Conservation (phyloP, 2,113 vertebrate genomes). For the Sinocyclocheilus rhinocerous region DNA sequence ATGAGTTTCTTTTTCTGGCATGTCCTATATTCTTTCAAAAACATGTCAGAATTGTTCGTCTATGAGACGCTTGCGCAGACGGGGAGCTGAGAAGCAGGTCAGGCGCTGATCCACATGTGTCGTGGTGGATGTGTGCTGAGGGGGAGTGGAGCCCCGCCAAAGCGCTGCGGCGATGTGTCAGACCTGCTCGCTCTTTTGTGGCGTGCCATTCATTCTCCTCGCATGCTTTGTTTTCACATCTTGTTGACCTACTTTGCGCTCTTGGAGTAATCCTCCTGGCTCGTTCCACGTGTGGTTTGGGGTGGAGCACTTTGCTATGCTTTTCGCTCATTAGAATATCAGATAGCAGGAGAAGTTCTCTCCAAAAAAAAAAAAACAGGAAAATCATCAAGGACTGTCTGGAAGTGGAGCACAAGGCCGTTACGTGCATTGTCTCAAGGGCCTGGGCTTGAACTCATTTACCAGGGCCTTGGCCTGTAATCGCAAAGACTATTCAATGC, state of each 20-base stretch:
- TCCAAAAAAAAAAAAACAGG: not conserved
- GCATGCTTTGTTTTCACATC: constrained; percentile 59
- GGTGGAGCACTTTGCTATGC: constrained; percentile 52
- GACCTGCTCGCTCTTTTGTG: constrained; percentile 50
- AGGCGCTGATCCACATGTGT: constrained; percentile 43
- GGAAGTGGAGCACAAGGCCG: too few relatives aligned
- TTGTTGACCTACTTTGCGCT: constrained; percentile 66
- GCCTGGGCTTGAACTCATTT: too few relatives aligned
- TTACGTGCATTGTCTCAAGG: too few relatives aligned
- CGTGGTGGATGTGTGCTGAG: constrained; percentile 47
- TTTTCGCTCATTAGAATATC: constrained; percentile 60
- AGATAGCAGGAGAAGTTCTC: constrained; percentile 53
- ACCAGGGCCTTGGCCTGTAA: too few relatives aligned
- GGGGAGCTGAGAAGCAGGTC: constrained; percentile 55
- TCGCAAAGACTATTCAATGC: too few relatives aligned
- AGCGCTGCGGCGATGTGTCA: constrained; percentile 37
- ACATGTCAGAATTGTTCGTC: constrained; percentile 41
- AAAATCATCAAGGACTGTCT: too few relatives aligned
- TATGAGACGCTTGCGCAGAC: constrained; percentile 21
- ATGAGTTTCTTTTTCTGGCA: constrained; percentile 30
- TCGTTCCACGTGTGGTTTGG: constrained; percentile 56
- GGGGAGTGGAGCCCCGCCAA: constrained; percentile 46
- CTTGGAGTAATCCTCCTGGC: constrained; percentile 61
- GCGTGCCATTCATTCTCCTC: constrained; percentile 52
- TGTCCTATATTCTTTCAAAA: constrained; percentile 53